phyloP scores from a whole-genome alignment of 2,888 invertebrate genomes.

The Sinelater perroti region DNA sequence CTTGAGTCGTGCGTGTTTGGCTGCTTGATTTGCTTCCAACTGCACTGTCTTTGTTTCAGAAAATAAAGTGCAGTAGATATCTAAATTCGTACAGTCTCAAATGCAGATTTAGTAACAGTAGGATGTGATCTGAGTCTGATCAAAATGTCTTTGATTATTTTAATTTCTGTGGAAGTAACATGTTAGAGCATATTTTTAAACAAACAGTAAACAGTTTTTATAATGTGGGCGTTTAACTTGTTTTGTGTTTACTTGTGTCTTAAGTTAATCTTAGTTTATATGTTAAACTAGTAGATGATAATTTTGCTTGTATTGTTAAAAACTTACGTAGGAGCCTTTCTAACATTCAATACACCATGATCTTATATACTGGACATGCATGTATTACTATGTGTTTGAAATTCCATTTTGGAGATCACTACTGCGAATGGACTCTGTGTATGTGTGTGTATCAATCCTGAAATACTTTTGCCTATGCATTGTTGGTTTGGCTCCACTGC shows the following conservation, averaged over 20 bases:
- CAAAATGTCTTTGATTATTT: too few relatives aligned
- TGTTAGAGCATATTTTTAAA: too few relatives aligned
- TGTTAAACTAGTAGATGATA: constrained; percentile 17
- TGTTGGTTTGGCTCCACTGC: constrained; percentile 24
- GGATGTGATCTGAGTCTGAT: too few relatives aligned
- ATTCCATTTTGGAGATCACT: constrained; percentile 22
- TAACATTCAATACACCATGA: neutral
- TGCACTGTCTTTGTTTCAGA: constrained; percentile 25
- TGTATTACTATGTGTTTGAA: constrained; percentile 17
- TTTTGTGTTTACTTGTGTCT: too few relatives aligned
- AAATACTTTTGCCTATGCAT: constrained; percentile 22
- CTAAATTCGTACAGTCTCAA: too few relatives aligned
- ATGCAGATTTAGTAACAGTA: neutral
- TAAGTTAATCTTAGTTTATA: constrained; percentile 20
- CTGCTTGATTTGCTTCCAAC: constrained; percentile 36
- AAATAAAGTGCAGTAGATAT: constrained; percentile 31
- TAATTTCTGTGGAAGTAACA: too few relatives aligned
- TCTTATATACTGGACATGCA: constrained; percentile 21
- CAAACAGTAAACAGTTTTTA: too few relatives aligned
- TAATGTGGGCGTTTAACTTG: too few relatives aligned
- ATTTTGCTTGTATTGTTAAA: constrained; percentile 19
- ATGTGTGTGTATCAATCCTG: constrained; percentile 18
- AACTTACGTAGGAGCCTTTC: neutral
- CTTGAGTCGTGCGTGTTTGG: constrained; percentile 37
- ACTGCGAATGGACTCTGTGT: constrained; percentile 27